Base-by-base conservation (phyloP, 2,888 invertebrate genomes). In the Rutpela maculata region DNA sequence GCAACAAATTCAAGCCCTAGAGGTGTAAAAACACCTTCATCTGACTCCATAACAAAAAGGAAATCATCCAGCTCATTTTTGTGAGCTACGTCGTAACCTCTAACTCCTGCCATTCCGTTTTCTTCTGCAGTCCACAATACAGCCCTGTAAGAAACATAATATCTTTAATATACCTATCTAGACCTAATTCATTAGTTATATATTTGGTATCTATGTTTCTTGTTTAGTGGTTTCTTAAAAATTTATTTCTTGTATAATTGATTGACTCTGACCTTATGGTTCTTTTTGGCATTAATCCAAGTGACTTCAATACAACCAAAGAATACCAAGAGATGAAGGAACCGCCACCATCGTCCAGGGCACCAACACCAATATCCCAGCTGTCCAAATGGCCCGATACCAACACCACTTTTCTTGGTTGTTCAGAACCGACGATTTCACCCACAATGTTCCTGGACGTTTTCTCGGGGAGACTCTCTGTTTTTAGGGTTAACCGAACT, bases 331-430 rank as follows among this genome's bases (percentile, higher is more conserved):
- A 94, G 50, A 96, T 93, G 83, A 96, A 94, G 26, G 94, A 92
- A 66, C 96, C 96, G 75, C 95, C 95, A 26, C 95, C 96, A 84
- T 97, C 96, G 87, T 97, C 96, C 96, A 97, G 95, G 6, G 96
- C 96, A 19, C 96, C 97, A 84, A 95, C 93, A 0, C 96, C 96
- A 15, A 96, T 95, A 88, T 97, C 96, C 96, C 96, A 97, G 86
- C 95, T 95, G 86, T 97, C 97, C 26, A 97, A 91, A 88, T 97
- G 97, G 15, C 96, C 97, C 3, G 96, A 95, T 19, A 96, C 92
- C 19, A 97, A 91, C 0, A 96, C 96, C 0, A 94, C 90, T 79
- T 92, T 91, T 35, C 91, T 89, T 0, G 92, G 91, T n/a, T 86
- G 75, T 6, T 74, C 76, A 0, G 71, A 80, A 18, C 95, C 95